These are phyloP conservation scores for Aspidiotus destructor DNA, from an alignment of 2,888 invertebrate species.

Conservation along the genomic window DNA sequence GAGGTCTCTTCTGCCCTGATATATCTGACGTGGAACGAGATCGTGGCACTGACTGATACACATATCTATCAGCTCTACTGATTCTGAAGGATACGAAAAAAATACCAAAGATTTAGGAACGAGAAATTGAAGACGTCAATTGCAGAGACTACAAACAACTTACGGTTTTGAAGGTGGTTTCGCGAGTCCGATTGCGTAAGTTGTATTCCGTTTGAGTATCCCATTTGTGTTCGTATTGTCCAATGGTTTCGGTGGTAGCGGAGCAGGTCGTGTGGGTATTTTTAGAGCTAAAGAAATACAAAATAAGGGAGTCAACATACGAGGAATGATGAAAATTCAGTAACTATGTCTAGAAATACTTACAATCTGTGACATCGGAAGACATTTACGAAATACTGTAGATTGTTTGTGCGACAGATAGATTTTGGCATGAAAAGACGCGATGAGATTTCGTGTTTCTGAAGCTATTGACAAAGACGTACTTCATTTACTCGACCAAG, in stretches of 20 bases:
- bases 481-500: too few relatives aligned
- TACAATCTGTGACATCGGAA: slow-evolving; percentile 27
- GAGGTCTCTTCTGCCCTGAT: slow-evolving; percentile 50
- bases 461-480: too few relatives aligned
- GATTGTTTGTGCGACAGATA: too few relatives aligned
- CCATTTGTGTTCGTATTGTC: slow-evolving; percentile 30
- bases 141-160: not conserved
- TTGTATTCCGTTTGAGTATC: slow-evolving; percentile 6
- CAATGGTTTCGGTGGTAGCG: slow-evolving; percentile 33
- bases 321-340: not conserved
- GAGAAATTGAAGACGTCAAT: not conserved
- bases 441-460: too few relatives aligned
- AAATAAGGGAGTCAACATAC: not conserved
- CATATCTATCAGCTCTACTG: slow-evolving; percentile 18
- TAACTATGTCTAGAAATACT: too few relatives aligned
- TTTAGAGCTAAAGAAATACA: slow-evolving; percentile 21
- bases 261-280: slow-evolving; percentile 36
- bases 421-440: too few relatives aligned
- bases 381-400: slow-evolving; percentile 13
- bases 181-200: slow-evolving; percentile 2
- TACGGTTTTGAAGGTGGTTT: not conserved
- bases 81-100: not conserved
- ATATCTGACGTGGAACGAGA: slow-evolving; percentile 41
- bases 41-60: slow-evolving; percentile 20
- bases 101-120: not conserved